Conservation (phyloP, 2,113 vertebrate genomes). For the Pseudorectes ferrugineus region DNA sequence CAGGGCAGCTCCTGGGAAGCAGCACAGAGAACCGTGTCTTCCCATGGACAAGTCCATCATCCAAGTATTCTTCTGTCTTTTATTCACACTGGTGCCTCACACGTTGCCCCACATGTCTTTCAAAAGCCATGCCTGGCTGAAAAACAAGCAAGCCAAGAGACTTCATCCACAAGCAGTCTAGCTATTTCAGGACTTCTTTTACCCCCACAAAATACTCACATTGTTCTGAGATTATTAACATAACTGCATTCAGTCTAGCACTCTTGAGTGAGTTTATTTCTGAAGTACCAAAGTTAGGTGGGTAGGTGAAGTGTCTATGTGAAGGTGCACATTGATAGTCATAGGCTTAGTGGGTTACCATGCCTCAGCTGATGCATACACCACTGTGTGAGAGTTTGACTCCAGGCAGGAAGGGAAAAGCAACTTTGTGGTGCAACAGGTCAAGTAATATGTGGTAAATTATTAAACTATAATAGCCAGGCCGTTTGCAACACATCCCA, state of each 20-base stretch:
- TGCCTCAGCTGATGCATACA: neutral
- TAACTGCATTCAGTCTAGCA: neutral
- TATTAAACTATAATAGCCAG: neutral
- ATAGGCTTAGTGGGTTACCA: neutral
- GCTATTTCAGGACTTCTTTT: neutral
- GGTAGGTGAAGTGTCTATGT: neutral
- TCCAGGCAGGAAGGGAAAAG: neutral
- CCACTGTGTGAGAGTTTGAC: neutral
- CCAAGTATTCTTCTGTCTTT: neutral
- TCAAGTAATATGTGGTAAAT: neutral
- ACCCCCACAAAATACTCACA: neutral
- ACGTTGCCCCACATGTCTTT: accelerated
- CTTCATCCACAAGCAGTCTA: accelerated
- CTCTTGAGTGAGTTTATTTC: neutral
- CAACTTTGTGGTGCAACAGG: neutral
- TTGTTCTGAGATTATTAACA: neutral
- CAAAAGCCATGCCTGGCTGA: neutral
- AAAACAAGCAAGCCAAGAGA: neutral
- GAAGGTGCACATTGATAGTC: neutral
- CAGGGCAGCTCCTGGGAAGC: neutral
- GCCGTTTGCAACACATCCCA: neutral
- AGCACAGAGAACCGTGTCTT: accelerated
- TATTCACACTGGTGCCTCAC: neutral
- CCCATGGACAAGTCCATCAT: too few relatives aligned
- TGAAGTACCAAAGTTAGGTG: neutral